Evolutionary conservation across 2,888 invertebrate species (phyloP).

Genomic region (Fissipunctia ypsillon): DNA sequence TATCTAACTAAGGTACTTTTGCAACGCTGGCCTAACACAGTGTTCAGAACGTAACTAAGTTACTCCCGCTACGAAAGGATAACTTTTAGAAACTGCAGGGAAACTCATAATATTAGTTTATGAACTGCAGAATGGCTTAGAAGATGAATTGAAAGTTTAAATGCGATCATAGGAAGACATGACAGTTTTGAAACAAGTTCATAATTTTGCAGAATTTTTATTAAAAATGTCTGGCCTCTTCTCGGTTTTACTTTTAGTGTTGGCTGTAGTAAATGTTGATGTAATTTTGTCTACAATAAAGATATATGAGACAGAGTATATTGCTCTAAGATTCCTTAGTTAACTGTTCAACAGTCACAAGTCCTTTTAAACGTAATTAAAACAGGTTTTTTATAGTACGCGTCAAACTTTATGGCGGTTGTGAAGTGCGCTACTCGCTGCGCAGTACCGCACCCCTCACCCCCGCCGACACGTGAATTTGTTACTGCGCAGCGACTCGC

Average conservation of each 20-base stretch:
- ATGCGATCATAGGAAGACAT: slow-evolving; percentile 13
- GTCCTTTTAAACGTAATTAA: not conserved
- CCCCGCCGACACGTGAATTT: too few relatives aligned
- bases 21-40: not conserved
- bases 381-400: too few relatives aligned
- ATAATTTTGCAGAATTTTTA: not conserved
- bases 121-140: slow-evolving; percentile 29
- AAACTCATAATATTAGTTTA: slow-evolving; percentile 32
- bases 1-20: not conserved
- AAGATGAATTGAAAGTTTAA: slow-evolving; percentile 33
- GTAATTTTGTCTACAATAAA: slow-evolving; percentile 6
- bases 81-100: slow-evolving; percentile 35
- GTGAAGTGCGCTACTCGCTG: too few relatives aligned
- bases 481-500: too few relatives aligned
- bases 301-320: slow-evolving; percentile 6
- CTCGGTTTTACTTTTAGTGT: slow-evolving; percentile 3
- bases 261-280: not conserved
- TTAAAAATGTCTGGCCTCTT: not conserved
- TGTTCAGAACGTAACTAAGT: slow-evolving; percentile 20
- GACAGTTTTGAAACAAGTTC: slow-evolving; percentile 15
- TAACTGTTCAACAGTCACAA: slow-evolving; percentile 1
- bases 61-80: slow-evolving; percentile 18
- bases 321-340: not conserved
- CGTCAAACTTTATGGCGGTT: too few relatives aligned
- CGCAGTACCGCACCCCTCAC: too few relatives aligned